Percentiles rank a stretch among this genome's conserved stretches.
phyloP scores from a whole-genome alignment of 2,888 invertebrate genomes.

The Polydrusus tereticollis region DNA sequence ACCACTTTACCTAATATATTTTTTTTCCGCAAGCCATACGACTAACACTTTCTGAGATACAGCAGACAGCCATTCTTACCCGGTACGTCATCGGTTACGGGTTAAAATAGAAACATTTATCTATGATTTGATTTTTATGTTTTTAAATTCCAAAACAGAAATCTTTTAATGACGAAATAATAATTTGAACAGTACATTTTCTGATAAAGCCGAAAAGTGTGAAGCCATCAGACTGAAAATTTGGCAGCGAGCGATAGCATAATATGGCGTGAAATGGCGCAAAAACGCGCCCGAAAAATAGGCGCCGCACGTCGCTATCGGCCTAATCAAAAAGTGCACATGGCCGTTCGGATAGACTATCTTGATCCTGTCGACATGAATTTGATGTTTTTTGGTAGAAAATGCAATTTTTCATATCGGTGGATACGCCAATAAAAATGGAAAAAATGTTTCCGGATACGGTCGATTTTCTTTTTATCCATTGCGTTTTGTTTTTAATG shows the following conservation, averaged over 20 bases:
- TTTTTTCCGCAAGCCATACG: too few relatives aligned
- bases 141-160: not conserved
- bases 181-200: constrained; percentile 27
- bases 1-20: too few relatives aligned
- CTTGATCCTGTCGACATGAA: constrained; percentile 35
- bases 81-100: too few relatives aligned
- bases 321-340: constrained; percentile 42
- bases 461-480: not conserved
- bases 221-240: constrained; percentile 40
- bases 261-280: constrained; percentile 48
- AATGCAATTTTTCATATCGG: constrained; percentile 38
- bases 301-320: constrained; percentile 34
- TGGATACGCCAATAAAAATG: constrained; percentile 16
- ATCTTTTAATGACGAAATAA: not conserved
- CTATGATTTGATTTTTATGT: too few relatives aligned
- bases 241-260: constrained; percentile 45
- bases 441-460: constrained; percentile 3
- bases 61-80: too few relatives aligned
- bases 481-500: not conserved
- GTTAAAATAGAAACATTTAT: too few relatives aligned
- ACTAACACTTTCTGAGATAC: too few relatives aligned
- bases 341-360: constrained; percentile 36
- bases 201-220: constrained; percentile 24
- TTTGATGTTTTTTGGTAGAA: constrained; percentile 24
- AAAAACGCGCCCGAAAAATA: constrained; percentile 45